Evolutionary conservation across 2,113 vertebrate species (phyloP).

Genomic region (Chaetops frenatus): DNA sequence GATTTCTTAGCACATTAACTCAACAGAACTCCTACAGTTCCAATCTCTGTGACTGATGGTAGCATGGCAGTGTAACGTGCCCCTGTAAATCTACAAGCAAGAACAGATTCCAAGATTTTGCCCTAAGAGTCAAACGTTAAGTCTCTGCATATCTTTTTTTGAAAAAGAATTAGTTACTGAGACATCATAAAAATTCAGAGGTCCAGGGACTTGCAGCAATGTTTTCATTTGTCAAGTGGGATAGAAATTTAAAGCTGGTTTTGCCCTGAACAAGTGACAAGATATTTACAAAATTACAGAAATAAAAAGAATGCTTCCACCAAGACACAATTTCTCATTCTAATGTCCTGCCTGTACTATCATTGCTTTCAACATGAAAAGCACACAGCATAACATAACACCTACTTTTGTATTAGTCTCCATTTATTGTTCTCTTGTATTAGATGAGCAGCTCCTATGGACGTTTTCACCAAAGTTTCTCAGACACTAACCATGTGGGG

Average conservation of each 20-base stretch:
- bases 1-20: background rate
- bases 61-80: background rate
- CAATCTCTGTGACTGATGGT: background rate
- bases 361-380: background rate
- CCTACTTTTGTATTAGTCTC: background rate
- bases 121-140: background rate
- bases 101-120: background rate
- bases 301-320: background rate
- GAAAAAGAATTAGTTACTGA: background rate
- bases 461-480: background rate
- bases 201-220: rapidly evolving
- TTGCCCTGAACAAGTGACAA: background rate
- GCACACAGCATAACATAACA: background rate
- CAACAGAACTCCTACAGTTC: background rate
- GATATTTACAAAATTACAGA: background rate
- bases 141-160: background rate
- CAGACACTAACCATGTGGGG: background rate
- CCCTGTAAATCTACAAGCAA: background rate
- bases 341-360: background rate
- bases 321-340: background rate
- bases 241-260: background rate
- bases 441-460: background rate
- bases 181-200: background rate
- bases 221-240: background rate
- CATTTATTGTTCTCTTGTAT: background rate